Conservation (phyloP, 2,888 invertebrate genomes). For the Pecten maximus region DNA sequence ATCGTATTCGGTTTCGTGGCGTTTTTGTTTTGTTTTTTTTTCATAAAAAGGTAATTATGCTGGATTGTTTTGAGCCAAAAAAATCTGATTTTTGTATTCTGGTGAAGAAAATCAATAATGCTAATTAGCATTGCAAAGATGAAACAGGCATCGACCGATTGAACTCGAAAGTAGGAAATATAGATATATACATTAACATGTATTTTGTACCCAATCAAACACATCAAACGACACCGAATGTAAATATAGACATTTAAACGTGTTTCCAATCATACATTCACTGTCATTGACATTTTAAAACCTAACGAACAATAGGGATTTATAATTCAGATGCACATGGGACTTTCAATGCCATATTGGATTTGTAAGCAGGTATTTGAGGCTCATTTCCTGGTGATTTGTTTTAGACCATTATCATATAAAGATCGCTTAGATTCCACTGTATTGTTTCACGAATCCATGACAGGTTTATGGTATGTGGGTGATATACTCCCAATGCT, state of each 20-base stretch:
- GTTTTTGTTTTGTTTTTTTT: too few species aligned
- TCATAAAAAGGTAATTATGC: too few species aligned
- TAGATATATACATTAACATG: background rate
- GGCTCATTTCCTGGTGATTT: background rate
- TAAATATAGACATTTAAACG: background rate
- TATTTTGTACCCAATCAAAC: background rate
- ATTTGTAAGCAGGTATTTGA: background rate
- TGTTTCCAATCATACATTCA: background rate
- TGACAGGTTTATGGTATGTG: background rate
- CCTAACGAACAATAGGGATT: background rate
- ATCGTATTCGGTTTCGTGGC: too few species aligned
- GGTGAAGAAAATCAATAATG: background rate
- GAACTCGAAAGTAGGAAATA: background rate
- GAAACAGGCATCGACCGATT: background rate
- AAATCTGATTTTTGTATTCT: background rate
- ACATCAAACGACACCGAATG: background rate
- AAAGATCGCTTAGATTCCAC: background rate
- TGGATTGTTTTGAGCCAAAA: too few species aligned
- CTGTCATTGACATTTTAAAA: background rate
- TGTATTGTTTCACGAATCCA: background rate
- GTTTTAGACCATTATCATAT: background rate
- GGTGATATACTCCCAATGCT: background rate
- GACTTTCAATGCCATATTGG: background rate
- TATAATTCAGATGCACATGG: background rate
- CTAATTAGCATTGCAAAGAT: background rate